Base-by-base conservation (phyloP, 2,113 vertebrate genomes). In the Prinia subflava region DNA sequence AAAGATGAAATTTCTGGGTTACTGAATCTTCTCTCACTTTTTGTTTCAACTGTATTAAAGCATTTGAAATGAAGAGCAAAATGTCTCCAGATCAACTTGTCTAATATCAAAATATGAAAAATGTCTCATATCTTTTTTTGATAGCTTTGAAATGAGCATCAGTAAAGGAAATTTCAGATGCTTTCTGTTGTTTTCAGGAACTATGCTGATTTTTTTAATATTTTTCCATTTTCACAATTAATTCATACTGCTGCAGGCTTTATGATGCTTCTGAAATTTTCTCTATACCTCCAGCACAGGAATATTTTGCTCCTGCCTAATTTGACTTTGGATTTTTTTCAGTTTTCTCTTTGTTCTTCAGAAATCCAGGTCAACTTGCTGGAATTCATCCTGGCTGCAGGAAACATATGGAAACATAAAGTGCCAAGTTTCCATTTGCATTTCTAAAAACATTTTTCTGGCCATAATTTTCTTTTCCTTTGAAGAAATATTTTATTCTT, bases 381-480 rank as follows among this genome's bases (percentile, higher is more conserved):
- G 23, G 44, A 62, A 84, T 75, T 63, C 75, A 59, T 39, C 19
- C 33, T 30, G 6, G 11, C 68, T 89, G 15, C 68, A 76, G 69
- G 49, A 83, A 83, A 59, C 21, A 21, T 13, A 31, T 23, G 37
- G 71, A 86, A 93, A 62, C 2, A 2, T 35, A 6, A 89, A 50
- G 13, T 69, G 42, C 49, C 60, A 83, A 73, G 7, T 33, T 91
- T 44, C 9, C 60, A 80, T 93, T 83, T 95, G 35, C 84, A 92
- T 89, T 95, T 93, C 69, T 93, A 63, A 90, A 91, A 87, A 30
- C 24, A 31, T n/a, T 46, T 91, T 80, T 90, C 30, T 53, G 64
- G 10, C 13, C n/a, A 33, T 44, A 41, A 14, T 3, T 71, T 85
- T 80, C 85, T 88, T 83, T 44, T 68, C 28, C 53, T 89, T 68